Evolutionary conservation across 2,797 vertebrate species (phyloP).

Genomic region (Sciurus carolinensis): DNA sequence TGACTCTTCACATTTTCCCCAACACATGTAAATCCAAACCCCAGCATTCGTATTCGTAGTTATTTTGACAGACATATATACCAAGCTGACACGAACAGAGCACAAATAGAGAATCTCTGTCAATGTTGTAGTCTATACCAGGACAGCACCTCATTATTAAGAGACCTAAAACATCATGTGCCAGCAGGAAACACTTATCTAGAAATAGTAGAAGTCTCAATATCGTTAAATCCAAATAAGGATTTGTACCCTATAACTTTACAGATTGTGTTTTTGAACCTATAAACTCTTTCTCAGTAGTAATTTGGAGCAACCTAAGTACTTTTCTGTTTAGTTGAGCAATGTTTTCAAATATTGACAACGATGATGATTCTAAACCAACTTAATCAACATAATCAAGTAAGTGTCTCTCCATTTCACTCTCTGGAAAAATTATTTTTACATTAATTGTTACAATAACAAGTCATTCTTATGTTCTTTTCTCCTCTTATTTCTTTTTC

Average conservation of each 20-base stretch:
- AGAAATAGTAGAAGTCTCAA: not conserved
- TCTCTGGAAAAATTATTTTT: conserved; percentile 31
- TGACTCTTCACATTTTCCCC: conserved; percentile 43
- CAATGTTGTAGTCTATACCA: not conserved
- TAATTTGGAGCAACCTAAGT: not conserved
- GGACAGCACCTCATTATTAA: conserved; percentile 22
- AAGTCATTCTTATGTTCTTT: not conserved
- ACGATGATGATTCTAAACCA: not conserved
- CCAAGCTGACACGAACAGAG: conserved; percentile 13
- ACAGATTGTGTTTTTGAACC: conserved; percentile 17
- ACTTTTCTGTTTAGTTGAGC: not conserved
- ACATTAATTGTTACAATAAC: not conserved
- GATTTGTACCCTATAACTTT: not conserved
- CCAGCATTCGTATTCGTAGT: not conserved
- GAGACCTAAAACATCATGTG: conserved; percentile 33
- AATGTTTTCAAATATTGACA: conserved; percentile 48
- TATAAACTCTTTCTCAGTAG: not conserved
- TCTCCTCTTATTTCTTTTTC: not conserved
- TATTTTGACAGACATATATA: conserved; percentile 1
- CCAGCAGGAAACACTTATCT: conserved; percentile 8
- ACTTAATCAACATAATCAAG: not conserved
- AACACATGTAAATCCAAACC: conserved; percentile 35
- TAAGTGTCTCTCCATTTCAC: conserved; percentile 26
- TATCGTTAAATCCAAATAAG: conserved; percentile 25
- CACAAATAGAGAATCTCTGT: not conserved